Base-by-base conservation (phyloP, 2,113 vertebrate genomes). In the Phylloscopus trochilus region DNA sequence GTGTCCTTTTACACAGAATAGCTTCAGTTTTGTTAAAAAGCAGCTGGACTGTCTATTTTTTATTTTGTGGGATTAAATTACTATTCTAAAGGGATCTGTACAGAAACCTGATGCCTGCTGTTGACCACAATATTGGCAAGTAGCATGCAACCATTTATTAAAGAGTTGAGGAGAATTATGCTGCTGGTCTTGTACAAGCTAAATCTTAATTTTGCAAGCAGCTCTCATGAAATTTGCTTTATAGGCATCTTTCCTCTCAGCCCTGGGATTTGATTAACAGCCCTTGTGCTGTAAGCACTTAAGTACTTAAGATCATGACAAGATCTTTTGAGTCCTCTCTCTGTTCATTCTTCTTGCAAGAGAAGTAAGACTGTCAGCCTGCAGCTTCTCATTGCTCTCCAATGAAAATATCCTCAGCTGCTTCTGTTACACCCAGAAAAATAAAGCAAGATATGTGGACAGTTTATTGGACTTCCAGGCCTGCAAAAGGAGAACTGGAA, bases 41-140 rank as follows among this genome's bases (percentile, higher is more conserved):
- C 81, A 91, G 75, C 81, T 92, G 89, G 66, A 75, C 70, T 60
- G 52, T 76, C n/a, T 47, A 2, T 46, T 87, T 90, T 60, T 84
- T 92, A 56, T 87, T 95, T 94, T 60, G 67, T 87, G 69, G 76
- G 63, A 66, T 95, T 85, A 85, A 90, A 74, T 96, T 95, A 73
- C 58, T 26, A 28, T 87, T 87, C 85, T 58, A 49, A 76, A 67
- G 87, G 84, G 76, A 41, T 87, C 44, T 76, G 72, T 11, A 49
- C 62, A 79, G 92, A 94, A 95, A 92, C 30, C 13, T 0, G 24
- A 87, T 92, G 88, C 92, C 62, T 67, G 33, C 33, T 81, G 46
- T 62, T 91, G 73, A 77, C 80, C 51, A 47, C 7, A 26, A 47
- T 84, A 63, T 75, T 96, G 93, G 89, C 91, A 91, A 81, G 77